These are phyloP conservation scores for Triops cancriformis DNA, from an alignment of 1,140 invertebrate species.

Conservation along the genomic window DNA sequence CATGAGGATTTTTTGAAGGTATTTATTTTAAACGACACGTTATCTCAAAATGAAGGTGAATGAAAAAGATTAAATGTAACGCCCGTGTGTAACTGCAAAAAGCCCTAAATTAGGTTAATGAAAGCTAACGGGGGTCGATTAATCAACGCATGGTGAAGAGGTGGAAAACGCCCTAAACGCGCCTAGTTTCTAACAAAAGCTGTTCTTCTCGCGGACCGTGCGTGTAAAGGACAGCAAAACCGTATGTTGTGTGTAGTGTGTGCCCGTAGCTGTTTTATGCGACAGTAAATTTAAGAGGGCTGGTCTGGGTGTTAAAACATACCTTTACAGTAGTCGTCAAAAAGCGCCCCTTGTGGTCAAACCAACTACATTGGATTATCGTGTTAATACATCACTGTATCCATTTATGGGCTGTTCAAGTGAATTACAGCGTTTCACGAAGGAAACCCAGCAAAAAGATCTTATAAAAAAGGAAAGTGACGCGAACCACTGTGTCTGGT, in stretches of 20 bases:
- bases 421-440: too few relatives aligned
- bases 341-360: not conserved
- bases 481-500: too few relatives aligned
- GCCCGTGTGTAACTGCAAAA: not conserved
- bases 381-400: not conserved
- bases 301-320: not conserved
- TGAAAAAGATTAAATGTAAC: not conserved
- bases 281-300: not conserved
- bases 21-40: too few relatives aligned
- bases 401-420: too few relatives aligned
- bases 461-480: too few relatives aligned
- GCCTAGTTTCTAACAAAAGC: not conserved
- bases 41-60: not conserved
- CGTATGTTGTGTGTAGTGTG: too few relatives aligned
- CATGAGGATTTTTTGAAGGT: too few relatives aligned
- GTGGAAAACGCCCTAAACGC: not conserved
- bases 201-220: not conserved
- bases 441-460: too few relatives aligned
- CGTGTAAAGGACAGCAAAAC: not conserved
- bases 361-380: not conserved
- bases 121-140: constrained; percentile 4
- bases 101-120: not conserved
- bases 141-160: not conserved
- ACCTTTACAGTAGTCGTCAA: not conserved
- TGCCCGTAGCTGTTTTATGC: not conserved